Evolutionary conservation across 2,888 invertebrate genomes (phyloP).

Genomic region (Sicus ferrugineus): DNA sequence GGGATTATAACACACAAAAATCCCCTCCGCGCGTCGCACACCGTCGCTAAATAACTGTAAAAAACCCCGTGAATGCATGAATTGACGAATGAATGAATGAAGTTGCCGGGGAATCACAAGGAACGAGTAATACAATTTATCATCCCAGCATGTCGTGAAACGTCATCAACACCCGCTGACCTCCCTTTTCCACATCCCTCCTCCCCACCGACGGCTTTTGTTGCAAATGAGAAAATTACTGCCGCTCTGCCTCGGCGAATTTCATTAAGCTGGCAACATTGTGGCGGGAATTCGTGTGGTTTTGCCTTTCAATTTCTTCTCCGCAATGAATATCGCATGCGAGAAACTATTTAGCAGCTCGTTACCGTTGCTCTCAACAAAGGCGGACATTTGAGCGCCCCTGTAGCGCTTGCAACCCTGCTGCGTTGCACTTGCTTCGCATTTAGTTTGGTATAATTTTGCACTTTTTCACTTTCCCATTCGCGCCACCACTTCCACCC

Average conservation of each 20-base stretch:
- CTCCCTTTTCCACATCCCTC: not conserved
- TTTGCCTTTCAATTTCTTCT: slow-evolving; percentile 16
- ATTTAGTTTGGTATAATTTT: slow-evolving; percentile 5
- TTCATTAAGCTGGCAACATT: slow-evolving; percentile 30
- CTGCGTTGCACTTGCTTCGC: not conserved
- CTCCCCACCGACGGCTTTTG: not conserved
- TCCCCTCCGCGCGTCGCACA: too few relatives aligned
- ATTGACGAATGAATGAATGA: slow-evolving; percentile 10
- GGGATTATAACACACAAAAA: too few relatives aligned
- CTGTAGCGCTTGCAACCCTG: not conserved
- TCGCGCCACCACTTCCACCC: not conserved
- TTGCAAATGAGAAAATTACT: slow-evolving; percentile 8
- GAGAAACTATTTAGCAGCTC: slow-evolving; percentile 31
- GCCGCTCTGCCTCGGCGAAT: slow-evolving; percentile 14
- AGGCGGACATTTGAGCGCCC: not conserved
- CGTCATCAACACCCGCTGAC: not conserved
- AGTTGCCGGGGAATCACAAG: slow-evolving; percentile 27
- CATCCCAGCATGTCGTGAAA: slow-evolving; percentile 24
- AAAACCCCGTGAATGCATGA: too few relatives aligned
- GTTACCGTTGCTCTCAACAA: slow-evolving; percentile 3
- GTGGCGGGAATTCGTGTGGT: slow-evolving; percentile 7
- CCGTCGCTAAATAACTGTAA: too few relatives aligned
- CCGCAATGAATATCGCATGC: slow-evolving; percentile 17
- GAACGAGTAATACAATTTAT: slow-evolving; percentile 32
- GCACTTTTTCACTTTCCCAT: not conserved